Evolutionary conservation across 2,888 invertebrate genomes (phyloP).

Genomic region (Dolomedes plantarius): DNA sequence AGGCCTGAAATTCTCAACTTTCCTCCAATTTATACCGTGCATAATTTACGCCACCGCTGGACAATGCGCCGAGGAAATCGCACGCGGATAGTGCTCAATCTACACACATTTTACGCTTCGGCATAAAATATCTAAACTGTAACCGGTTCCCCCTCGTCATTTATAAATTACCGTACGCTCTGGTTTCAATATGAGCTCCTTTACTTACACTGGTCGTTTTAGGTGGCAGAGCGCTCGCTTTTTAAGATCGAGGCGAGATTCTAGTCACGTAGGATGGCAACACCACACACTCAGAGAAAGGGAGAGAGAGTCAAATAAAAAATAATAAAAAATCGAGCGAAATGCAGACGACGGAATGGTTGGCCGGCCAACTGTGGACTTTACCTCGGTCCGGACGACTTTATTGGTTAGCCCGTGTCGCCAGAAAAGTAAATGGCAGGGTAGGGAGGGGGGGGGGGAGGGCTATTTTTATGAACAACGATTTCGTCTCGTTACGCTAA

Average conservation of each 20-base stretch:
- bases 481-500: background rate
- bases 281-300: background rate
- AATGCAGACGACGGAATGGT: conserved; percentile 29
- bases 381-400: background rate
- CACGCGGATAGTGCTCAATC: background rate
- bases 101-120: background rate
- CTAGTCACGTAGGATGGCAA: background rate
- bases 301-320: background rate
- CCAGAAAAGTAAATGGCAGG: background rate
- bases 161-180: background rate
- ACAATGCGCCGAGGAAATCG: too few relatives aligned
- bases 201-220: background rate
- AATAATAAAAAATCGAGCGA: background rate
- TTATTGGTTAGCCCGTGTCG: conserved; percentile 25
- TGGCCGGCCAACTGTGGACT: conserved; percentile 35
- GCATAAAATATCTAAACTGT: background rate
- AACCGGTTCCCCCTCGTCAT: background rate
- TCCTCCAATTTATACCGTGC: too few relatives aligned
- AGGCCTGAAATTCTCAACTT: too few relatives aligned
- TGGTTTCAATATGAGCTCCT: too few relatives aligned
- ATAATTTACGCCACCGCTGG: too few relatives aligned
- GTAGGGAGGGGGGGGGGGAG: background rate
- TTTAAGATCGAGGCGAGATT: background rate
- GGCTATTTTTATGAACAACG: conserved; percentile 12
- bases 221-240: background rate